Conservation (phyloP, 2,888 invertebrate species). For the Tryphoninae sp. region DNA sequence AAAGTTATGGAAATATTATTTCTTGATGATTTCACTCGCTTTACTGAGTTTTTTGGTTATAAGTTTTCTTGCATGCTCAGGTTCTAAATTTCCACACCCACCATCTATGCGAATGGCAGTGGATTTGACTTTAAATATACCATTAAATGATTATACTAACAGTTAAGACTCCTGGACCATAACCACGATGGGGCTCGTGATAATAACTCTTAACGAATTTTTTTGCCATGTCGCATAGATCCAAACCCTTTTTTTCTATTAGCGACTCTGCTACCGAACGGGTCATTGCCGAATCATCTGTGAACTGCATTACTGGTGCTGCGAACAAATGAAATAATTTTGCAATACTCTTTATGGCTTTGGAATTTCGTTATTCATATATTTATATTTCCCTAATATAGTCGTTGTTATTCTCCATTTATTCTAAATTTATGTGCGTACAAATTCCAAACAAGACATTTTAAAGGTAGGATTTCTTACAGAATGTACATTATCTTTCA, state of each 20-base stretch:
- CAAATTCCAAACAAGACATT: no score
- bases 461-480: no score
- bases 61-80: no score
- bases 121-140: not conserved
- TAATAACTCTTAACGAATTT: slow-evolving; percentile 86
- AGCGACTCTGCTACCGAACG: slow-evolving; percentile 85
- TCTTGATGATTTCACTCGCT: no score
- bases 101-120: no score
- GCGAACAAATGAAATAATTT: not conserved
- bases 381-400: not conserved
- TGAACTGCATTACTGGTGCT: slow-evolving; percentile 83
- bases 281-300: slow-evolving; percentile 89
- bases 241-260: slow-evolving; percentile 83
- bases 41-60: no score
- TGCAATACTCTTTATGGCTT: no score
- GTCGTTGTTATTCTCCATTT: not conserved
- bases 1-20: no score
- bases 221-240: slow-evolving; percentile 84
- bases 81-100: no score
- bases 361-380: slow-evolving; percentile 32
- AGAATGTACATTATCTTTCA: slow-evolving; percentile 9
- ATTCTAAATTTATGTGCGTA: not conserved
- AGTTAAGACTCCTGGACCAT: slow-evolving; percentile 84
- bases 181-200: slow-evolving; percentile 85
- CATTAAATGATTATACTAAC: slow-evolving; percentile 67